Evolutionary conservation across 1,140 invertebrate species (phyloP).

Genomic region (Amyelois transitella): DNA sequence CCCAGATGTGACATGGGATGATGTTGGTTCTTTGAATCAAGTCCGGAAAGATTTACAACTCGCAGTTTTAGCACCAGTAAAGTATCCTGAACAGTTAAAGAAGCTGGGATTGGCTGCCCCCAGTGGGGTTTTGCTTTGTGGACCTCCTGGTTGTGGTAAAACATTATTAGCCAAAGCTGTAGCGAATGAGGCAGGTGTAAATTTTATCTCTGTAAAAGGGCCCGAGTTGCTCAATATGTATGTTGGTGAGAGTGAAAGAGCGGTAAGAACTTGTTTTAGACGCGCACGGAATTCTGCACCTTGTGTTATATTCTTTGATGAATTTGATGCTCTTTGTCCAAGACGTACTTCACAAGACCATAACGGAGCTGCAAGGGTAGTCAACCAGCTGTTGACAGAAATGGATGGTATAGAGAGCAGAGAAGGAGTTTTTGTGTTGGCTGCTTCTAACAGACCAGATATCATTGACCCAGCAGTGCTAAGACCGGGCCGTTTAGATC

Average conservation of each 20-base stretch:
- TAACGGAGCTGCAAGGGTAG: constrained; percentile 86
- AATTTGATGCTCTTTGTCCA: constrained; percentile 97
- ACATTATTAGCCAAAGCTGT: constrained; percentile 95
- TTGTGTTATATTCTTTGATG: constrained; percentile 99
- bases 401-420: constrained; percentile 97
- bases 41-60: constrained; percentile 93
- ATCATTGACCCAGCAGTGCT: constrained; percentile 97
- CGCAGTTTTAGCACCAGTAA: constrained; percentile 94
- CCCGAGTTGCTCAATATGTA: constrained; percentile 99
- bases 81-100: constrained; percentile 86
- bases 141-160: constrained; percentile 96
- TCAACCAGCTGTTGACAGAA: constrained; percentile 98
- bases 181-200: constrained; percentile 96
- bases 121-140: constrained; percentile 92
- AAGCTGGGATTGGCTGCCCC: constrained; percentile 85
- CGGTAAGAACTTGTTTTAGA: constrained; percentile 95
- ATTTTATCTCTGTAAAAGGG: constrained; percentile 98
- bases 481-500: constrained; percentile 95
- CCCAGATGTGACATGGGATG: constrained; percentile 97
- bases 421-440: constrained; percentile 94
- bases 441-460: constrained; percentile 97
- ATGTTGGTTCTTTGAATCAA: constrained; percentile 93
- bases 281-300: constrained; percentile 95
- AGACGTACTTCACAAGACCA: constrained; percentile 85
- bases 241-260: constrained; percentile 98